Evolutionary conservation across 2,888 invertebrate species (phyloP), one percentile per base, ranked within the genome.

Genomic region (Drosophila anomalata): DNA sequence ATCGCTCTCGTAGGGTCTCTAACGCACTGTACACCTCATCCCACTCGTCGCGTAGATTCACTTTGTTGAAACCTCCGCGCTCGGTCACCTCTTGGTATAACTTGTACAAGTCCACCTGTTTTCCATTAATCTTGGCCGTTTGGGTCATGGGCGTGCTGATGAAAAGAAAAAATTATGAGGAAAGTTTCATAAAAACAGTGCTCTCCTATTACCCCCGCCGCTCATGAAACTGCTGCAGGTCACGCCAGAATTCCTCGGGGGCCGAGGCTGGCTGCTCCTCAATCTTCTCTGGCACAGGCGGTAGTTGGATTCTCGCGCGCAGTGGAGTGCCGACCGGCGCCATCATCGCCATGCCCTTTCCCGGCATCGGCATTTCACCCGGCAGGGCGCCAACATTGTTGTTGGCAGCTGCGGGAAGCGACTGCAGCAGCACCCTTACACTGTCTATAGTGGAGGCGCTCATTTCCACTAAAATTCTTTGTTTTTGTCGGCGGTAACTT

Each of bases 11-110:
- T 67, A 98, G 91, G 70, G 94, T 93, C 85, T 97, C 93, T 73
- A 96, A 94, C 69, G 95, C 94, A 88, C 96, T 93, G 76, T 98
- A 94, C 76, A 98, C 94, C 72, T 95, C 94, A 77, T 96, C 95
- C 98, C 98, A 98, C 75, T 95, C 95, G 89, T 97, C 97, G 87
- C 96, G 95, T 84, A 95, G 95, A 91, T 97, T 98, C 92, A 98
- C 99, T 95, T 97, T 99, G 83, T 97, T 95, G 94, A 98, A 96
- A 85, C 99, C 99, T 84, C 99, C 99, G 88, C 96, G 94, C 76
- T 96, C 95, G 84, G 97, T 97, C 55, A 99, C 99, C 90, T 97
- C 94, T 86, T 95, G 95, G 92, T 99, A 99, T 80, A 99, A 94
- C 73, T 95, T 94, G 92, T 96, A 97, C 79, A 99, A 94, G 93